Evolutionary conservation across 1,140 invertebrate genomes (phyloP).

Genomic region (Coptotermes formosanus): DNA sequence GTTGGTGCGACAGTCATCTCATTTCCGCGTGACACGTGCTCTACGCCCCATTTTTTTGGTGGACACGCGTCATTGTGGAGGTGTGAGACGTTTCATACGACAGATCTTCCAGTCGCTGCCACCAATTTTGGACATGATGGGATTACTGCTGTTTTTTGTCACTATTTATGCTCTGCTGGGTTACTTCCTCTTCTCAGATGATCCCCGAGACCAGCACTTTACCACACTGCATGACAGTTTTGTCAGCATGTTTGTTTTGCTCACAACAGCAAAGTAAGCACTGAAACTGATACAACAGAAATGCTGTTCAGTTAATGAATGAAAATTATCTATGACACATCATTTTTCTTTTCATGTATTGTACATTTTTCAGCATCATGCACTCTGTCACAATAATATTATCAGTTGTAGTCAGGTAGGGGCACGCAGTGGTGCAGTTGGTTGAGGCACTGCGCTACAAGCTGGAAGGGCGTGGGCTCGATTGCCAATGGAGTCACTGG

Average conservation of each 20-base stretch:
- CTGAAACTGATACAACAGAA: too few species aligned
- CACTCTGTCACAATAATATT: too few species aligned
- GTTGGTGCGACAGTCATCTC: conserved; percentile 76
- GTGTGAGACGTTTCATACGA: conserved; percentile 52
- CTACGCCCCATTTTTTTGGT: conserved; percentile 87
- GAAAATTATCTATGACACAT: too few species aligned
- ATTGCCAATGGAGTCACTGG: too few species aligned
- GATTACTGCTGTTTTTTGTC: conserved; percentile 82
- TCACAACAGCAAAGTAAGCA: conserved; percentile 89
- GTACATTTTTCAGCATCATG: too few species aligned
- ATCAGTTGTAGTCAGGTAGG: too few species aligned
- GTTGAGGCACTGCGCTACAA: too few species aligned
- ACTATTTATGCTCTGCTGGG: conserved; percentile 79
- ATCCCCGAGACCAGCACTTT: conserved; percentile 76
- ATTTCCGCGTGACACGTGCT: conserved; percentile 84
- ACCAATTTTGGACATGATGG: conserved; percentile 86
- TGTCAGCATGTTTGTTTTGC: conserved; percentile 84
- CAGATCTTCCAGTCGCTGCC: conserved; percentile 73
- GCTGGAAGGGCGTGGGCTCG: too few species aligned
- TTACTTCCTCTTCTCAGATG: conserved; percentile 76
- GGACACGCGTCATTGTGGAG: conserved; percentile 81
- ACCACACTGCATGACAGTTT: conserved; percentile 77
- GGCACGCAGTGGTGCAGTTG: too few species aligned
- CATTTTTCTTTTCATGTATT: too few species aligned
- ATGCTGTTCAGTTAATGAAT: too few species aligned